These are phyloP conservation scores for Drosophila quinaria DNA, from an alignment of 2,888 invertebrate genomes.

Conservation along the genomic window DNA sequence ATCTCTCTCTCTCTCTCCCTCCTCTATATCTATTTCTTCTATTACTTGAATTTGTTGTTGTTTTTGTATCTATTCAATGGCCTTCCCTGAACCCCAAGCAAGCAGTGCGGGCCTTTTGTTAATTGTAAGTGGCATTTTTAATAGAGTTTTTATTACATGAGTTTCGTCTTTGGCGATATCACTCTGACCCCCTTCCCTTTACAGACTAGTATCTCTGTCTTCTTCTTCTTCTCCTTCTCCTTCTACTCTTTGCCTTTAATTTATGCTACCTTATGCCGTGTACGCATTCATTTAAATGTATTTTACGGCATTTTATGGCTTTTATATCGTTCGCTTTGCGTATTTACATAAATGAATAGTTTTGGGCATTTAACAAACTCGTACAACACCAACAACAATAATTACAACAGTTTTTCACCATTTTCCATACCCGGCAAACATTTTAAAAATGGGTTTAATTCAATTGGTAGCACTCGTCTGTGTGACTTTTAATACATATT, in stretches of 20 bases:
- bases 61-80: constrained; percentile 44
- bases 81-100: constrained; percentile 48
- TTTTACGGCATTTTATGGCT: constrained; percentile 59
- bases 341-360: constrained; percentile 53
- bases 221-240: not conserved
- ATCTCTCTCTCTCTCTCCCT: not conserved
- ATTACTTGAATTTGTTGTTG: constrained; percentile 5
- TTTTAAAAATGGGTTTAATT: not conserved
- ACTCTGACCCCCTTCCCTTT: not conserved
- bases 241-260: constrained; percentile 45
- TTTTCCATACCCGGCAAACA: constrained; percentile 10
- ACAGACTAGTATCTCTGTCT: not conserved
- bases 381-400: constrained; percentile 23
- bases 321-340: constrained; percentile 58
- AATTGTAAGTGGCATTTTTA: constrained; percentile 76
- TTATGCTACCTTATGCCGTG: constrained; percentile 58
- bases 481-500: not conserved
- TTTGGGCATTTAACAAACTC: constrained; percentile 45
- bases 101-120: constrained; percentile 65
- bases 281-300: constrained; percentile 63
- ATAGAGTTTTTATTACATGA: constrained; percentile 63
- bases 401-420: constrained; percentile 35
- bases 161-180: constrained; percentile 43
- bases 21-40: not conserved
- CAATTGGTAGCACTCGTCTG: not conserved